Base-by-base conservation (phyloP, 2,113 vertebrate species). In the Cisticola juncidis region DNA sequence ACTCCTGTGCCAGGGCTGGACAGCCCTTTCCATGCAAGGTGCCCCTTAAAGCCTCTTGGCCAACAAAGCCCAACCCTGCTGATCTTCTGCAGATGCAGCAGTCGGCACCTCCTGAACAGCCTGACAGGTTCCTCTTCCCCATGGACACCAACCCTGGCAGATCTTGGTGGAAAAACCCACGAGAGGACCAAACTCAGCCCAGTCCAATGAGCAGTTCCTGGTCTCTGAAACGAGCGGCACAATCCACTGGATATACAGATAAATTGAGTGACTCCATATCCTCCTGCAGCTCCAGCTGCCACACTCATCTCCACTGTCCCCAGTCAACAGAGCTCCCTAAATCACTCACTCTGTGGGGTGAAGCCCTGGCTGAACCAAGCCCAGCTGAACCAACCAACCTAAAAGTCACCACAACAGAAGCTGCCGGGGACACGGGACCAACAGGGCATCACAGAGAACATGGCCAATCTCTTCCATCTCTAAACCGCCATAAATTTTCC, bases 221-320 rank as follows among this genome's bases (percentile, higher is more conserved):
- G 4, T 14, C 19, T 74, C 51, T 1, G 2, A 62, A n/a, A 40
- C 0, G 0, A 74, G 33, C 0, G 0, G 77, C 35, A 21, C 21
- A 24, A 33, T 14, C 20, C 29, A 6, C 18, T 24, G 44, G 4
- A 82, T 26, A 31, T 5, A 60, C 23, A 45, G 48, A 47, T 12
- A 18, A 65, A 73, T 0, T 38, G 38, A 38, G 38, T 38, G 38
- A 38, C 38, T 38, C 38, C 38, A 9, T 11, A 38, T 38, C 38
- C 38, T 38, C 38, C 38, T 38, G 38, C 38, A 38, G 38, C 38
- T 38, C 38, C 38, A 38, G 38, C 38, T 38, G 38, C 38, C 38
- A 38, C 38, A 38, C 38, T 38, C 38, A 38, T 38, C 38, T 38
- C 38, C 11, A 11, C 38, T 38, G 38, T 11, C 38, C 38, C 38